Conservation (phyloP, 2,797 vertebrate genomes). For the Tragelaphus eurycerus region DNA sequence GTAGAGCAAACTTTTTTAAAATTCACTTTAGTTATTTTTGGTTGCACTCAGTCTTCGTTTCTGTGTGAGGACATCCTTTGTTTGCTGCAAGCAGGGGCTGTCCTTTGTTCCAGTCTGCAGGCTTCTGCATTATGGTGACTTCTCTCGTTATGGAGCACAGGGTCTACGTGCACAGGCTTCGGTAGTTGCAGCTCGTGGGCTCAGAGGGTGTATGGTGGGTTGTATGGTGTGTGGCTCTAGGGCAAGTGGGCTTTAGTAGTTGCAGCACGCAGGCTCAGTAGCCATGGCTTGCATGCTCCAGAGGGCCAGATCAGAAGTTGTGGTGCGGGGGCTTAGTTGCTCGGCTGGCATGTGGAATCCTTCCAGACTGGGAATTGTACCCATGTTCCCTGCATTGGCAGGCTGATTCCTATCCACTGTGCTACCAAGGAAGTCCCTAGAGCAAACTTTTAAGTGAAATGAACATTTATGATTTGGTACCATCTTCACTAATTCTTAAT, state of each 20-base stretch:
- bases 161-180: not conserved
- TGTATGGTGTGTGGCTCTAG: not conserved
- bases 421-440: not conserved
- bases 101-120: not conserved
- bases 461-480: not conserved
- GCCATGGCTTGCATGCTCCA: not conserved
- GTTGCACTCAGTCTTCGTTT: not conserved
- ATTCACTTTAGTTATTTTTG: not conserved
- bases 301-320: not conserved
- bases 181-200: accelerated
- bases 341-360: not conserved
- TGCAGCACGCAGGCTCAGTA: not conserved
- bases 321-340: not conserved
- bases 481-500: not conserved
- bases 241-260: not conserved
- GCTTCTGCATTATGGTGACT: not conserved
- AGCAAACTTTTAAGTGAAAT: not conserved
- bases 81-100: not conserved
- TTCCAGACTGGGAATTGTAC: not conserved
- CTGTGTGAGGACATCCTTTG: not conserved
- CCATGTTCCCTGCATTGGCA: not conserved
- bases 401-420: not conserved
- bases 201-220: not conserved
- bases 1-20: not conserved
- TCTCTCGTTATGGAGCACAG: not conserved